Evolutionary conservation across 37 sponge, comb jelly and placozoan genomes (phyloP).

Genomic region (Chondrosia reniformis): DNA sequence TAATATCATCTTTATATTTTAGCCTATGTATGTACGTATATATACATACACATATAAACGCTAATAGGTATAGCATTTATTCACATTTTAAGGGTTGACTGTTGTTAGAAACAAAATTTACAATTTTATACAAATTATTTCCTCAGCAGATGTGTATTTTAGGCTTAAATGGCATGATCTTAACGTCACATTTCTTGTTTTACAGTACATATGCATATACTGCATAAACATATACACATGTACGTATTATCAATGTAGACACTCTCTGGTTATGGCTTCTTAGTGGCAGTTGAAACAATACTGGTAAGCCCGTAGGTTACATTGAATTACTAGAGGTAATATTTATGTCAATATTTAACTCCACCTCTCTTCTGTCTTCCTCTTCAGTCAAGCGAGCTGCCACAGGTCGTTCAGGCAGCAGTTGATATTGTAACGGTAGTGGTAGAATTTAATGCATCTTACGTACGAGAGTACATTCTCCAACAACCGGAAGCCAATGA

Average conservation of each 20-base stretch:
- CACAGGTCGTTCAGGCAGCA: constrained; percentile 46
- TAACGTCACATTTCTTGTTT: background rate
- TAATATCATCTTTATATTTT: no score
- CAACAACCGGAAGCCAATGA: constrained; percentile 12
- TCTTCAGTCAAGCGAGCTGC: constrained; percentile 55
- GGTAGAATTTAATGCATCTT: constrained; percentile 46
- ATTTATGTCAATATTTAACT: no score
- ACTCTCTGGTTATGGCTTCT: no score
- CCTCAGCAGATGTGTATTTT: no score
- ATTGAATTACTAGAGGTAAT: no score
- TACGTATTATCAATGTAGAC: no score
- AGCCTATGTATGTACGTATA: background rate
- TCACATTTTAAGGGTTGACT: no score
- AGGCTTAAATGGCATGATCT: no score
- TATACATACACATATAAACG: background rate
- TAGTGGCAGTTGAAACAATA: no score
- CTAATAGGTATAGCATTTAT: background rate
- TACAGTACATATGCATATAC: background rate
- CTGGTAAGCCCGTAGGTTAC: no score
- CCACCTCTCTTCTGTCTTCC: background rate
- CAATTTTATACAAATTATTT: no score
- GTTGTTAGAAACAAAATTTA: no score
- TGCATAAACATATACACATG: background rate
- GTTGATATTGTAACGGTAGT: constrained; percentile 74
- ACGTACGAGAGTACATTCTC: constrained; percentile 56